phyloP scores from a whole-genome alignment of 23 tunicate genomes.

The Halocynthia roretzi region DNA sequence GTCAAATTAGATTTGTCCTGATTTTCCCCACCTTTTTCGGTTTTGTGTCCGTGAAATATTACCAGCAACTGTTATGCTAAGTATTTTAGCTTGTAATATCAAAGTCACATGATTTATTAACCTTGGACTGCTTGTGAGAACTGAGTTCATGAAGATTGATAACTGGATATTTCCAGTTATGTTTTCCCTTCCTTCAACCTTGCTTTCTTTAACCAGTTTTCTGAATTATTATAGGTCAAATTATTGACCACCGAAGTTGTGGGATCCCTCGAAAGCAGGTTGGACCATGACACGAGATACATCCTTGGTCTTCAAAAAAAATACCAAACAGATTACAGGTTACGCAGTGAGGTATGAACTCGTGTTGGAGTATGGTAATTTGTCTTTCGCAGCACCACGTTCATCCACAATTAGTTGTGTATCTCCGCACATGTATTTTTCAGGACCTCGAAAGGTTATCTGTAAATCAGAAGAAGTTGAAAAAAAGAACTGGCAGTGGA shows the following conservation, averaged over 20 bases:
- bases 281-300: constrained; percentile 20
- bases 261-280: constrained; percentile 4
- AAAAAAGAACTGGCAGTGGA: constrained; percentile 9
- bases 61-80: too few species aligned
- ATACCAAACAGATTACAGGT: constrained; percentile 15
- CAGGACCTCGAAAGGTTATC: constrained; percentile 17
- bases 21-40: too few species aligned
- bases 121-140: too few species aligned
- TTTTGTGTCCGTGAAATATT: too few species aligned
- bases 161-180: too few species aligned
- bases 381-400: too few species aligned
- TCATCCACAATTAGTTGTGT: not conserved
- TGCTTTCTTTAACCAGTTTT: not conserved
- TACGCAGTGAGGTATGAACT: constrained; percentile 7
- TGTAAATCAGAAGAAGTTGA: constrained; percentile 8
- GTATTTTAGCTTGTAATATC: too few species aligned
- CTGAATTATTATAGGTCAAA: not conserved
- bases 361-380: too few species aligned
- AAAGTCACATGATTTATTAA: too few species aligned
- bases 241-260: constrained; percentile 14
- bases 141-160: too few species aligned
- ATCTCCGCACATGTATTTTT: not conserved
- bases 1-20: too few species aligned
- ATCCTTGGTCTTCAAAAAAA: not conserved
- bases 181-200: too few species aligned